Evolutionary conservation across 1,140 invertebrate species (phyloP), one percentile per base, ranked within the genome.

Genomic region (Anthonomus grandis): DNA sequence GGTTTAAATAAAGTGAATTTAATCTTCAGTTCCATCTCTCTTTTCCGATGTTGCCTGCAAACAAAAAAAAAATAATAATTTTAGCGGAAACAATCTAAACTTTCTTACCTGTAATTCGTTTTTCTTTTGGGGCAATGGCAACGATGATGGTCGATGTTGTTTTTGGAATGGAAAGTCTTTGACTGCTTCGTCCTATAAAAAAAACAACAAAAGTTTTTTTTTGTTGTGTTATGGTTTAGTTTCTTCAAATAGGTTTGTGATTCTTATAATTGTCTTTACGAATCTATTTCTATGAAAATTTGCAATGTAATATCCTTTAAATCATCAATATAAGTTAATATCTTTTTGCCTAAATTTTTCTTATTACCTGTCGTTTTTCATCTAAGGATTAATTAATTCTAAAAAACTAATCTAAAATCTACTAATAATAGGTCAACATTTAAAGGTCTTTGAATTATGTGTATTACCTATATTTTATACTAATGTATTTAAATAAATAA

Each of bases 91-190:
- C 38, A 17, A 10, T 18, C 9, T 18, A 41, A 41, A 41, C 10
- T 1, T 9, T 41, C 8, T 41, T 41, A 13, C 17, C 12, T 17
- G 38, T 41, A 15, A 17, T n/a, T 71, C 63, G 39, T 68, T 71
- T 61, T 68, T 70, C 5, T 61, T 57, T 39, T 65, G 64, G 23
- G 70, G 70, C 37, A 74, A 50, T 15, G 72, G 70, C 17, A 74
- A 51, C 2, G 72, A 74, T 3, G 72, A 74, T n/a, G 72, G 72
- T 37, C 72, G 59, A 17, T 67, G 64, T 34, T 70, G 59, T 59
- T 69, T 69, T 61, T 72, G 69, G 53, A 72, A 74, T n/a, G 72
- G 72, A 63, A 74, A 74, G 10, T 58, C 47, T 63, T 72, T 72
- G 2, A 50, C 70, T 13, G 62, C 65, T 27, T 74, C 72, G 13